These are phyloP conservation scores for Platynereis dumerilii DNA, from an alignment of 2,888 invertebrate genomes.

Conservation along the genomic window DNA sequence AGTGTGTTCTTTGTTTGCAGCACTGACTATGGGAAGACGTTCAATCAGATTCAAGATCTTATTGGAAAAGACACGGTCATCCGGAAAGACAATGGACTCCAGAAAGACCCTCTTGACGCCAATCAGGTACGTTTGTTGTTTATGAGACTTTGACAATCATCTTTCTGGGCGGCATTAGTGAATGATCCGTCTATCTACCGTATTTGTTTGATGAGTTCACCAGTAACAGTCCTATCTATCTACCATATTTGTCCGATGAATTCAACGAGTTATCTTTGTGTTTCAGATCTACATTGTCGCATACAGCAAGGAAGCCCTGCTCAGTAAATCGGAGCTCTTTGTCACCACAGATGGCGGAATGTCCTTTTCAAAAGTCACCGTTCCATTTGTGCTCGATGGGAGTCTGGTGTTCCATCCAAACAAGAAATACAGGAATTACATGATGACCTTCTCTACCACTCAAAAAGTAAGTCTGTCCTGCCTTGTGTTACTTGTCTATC, in stretches of 20 bases:
- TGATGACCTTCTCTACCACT: conserved; percentile 5
- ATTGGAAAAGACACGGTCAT: conserved; percentile 12
- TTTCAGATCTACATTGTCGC: conserved; percentile 16
- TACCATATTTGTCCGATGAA: too few species aligned
- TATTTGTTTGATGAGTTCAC: too few species aligned
- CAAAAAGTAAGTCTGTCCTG: too few species aligned
- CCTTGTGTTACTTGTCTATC: too few species aligned
- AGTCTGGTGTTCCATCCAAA: conserved; percentile 22
- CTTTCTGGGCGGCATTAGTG: too few species aligned
- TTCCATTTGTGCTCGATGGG: conserved; percentile 12
- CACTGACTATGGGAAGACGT: conserved; percentile 18
- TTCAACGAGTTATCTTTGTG: too few species aligned
- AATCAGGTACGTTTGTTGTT: conserved; percentile 15
- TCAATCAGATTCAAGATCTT: conserved; percentile 17
- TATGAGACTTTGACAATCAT: too few species aligned
- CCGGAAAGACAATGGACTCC: conserved; percentile 26
- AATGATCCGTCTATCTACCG: too few species aligned
- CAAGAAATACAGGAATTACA: background rate
- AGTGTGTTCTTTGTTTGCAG: conserved; percentile 10
- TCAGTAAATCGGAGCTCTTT: conserved; percentile 9
- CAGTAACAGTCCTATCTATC: too few species aligned
- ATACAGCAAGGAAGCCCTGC: background rate
- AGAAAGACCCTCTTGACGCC: conserved; percentile 24
- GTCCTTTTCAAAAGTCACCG: conserved; percentile 2
- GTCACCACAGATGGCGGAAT: conserved; percentile 23